Evolutionary conservation across 2,888 invertebrate genomes (phyloP).

Genomic region (Tanypteryx hageni): DNA sequence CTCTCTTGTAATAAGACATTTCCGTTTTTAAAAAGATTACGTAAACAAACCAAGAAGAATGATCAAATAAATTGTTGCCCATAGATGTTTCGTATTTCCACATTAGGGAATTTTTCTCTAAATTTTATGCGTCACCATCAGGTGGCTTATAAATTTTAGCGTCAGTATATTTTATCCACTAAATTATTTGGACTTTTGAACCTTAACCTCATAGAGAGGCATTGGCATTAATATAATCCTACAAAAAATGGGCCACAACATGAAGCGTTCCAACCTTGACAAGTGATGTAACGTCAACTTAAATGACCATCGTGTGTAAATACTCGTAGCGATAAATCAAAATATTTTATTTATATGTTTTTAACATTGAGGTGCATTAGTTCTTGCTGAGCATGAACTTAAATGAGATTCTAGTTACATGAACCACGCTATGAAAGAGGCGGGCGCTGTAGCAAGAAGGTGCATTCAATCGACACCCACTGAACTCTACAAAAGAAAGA

Average conservation of each 20-base stretch:
- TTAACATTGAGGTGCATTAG: neutral
- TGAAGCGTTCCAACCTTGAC: neutral
- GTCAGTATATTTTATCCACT: neutral
- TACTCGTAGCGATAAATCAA: constrained; percentile 16
- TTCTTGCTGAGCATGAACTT: constrained; percentile 35
- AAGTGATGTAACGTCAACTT: neutral
- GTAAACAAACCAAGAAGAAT: too few relatives aligned
- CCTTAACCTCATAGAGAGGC: neutral
- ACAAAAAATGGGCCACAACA: neutral
- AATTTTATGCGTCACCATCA: too few relatives aligned
- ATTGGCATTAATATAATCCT: constrained; percentile 19
- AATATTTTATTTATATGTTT: constrained; percentile 35
- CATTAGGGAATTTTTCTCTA: too few relatives aligned
- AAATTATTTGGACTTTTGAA: neutral
- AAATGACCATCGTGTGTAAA: constrained; percentile 1
- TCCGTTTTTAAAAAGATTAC: too few relatives aligned
- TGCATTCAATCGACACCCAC: neutral
- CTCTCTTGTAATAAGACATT: too few relatives aligned
- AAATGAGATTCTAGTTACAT: constrained; percentile 24
- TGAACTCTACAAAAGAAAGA: constrained; percentile 2
- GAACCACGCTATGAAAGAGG: neutral
- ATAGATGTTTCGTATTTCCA: too few relatives aligned
- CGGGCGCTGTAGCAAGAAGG: constrained; percentile 4
- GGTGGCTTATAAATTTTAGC: too few relatives aligned
- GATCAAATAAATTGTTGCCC: too few relatives aligned